phyloP scores from a whole-genome alignment of 1,140 invertebrate genomes.

The Brachionus rotundiformis region DNA sequence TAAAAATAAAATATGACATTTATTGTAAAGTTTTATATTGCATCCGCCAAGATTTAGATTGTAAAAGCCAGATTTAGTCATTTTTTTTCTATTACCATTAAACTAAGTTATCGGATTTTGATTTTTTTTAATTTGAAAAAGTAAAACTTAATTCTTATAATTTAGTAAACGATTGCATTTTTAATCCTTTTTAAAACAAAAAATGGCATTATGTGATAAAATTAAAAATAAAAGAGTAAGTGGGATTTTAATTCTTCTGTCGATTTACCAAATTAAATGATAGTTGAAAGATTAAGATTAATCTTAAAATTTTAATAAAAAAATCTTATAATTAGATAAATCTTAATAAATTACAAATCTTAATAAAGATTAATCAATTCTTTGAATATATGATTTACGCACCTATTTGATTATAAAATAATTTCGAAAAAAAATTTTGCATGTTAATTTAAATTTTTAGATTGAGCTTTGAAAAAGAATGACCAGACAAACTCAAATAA shows the following conservation, averaged over 20 bases:
- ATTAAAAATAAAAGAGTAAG: neutral
- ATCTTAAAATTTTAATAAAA: neutral
- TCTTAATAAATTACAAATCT: neutral
- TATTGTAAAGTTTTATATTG: neutral
- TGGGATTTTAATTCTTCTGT: neutral
- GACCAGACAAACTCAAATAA: constrained; percentile 5
- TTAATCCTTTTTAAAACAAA: neutral
- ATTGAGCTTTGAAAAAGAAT: too few relatives aligned
- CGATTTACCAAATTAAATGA: neutral
- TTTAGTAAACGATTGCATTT: neutral
- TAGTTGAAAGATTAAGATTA: neutral
- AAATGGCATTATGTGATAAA: neutral
- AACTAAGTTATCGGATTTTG: neutral
- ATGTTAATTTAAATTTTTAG: too few relatives aligned
- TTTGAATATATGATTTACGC: too few relatives aligned
- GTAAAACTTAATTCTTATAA: neutral
- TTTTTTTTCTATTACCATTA: neutral
- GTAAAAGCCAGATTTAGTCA: neutral
- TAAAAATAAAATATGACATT: neutral
- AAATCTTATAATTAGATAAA: too few relatives aligned
- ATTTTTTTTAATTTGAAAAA: neutral
- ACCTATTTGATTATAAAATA: neutral
- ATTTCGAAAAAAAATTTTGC: neutral
- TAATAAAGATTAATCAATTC: neutral
- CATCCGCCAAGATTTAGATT: neutral